Base-by-base conservation (phyloP, 2,113 vertebrate species). In the Otocyon megalotis region DNA sequence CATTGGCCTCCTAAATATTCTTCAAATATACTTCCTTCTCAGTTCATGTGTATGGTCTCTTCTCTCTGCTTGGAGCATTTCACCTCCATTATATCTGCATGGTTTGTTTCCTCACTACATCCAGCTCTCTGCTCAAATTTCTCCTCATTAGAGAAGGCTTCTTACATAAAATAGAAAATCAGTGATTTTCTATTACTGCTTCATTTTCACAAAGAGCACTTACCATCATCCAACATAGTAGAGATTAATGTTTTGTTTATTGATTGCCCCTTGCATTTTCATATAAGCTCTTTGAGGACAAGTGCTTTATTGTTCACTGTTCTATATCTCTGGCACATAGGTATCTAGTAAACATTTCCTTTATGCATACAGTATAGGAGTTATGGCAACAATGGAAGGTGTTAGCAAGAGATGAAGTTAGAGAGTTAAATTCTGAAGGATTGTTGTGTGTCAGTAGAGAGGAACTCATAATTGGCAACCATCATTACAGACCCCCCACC, bases 391-490 rank as follows among this genome's bases (percentile, higher is more conserved):
- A 93, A 17, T 26, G 77, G 26, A 63, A 88, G 22, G 1, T 82
- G 56, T n/a, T 82, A 14, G 58, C 26, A 88, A 72, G 30, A 72
- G 43, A 81, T 88, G 20, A 81, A 54, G 20, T 16, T 65, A 54
- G 37, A 86, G 56, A 81, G 26, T 65, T 81, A 80, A 26, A 30
- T 82, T 92, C 26, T 15, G 28, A 56, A 58, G 28, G 28, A 16
- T 0, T 20, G n/a, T 50, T 16, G 24, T 12, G 12, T 35, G 28
- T 65, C 63, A 5, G 7, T 16, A 3, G 30, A 2, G 0, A 4
- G 30, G 37, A 53, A 89, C 30, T 24, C 43, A 22, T 63, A 20
- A 5, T 24, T 71, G 10, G 22, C 28, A 32, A 37, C 50, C 24
- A 20, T 88, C 50, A 53, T 76, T 76, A 74, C 17, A 82, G n/a